Evolutionary conservation across 2,797 vertebrate species (phyloP).

Genomic region (Anisognathus igniventris): DNA sequence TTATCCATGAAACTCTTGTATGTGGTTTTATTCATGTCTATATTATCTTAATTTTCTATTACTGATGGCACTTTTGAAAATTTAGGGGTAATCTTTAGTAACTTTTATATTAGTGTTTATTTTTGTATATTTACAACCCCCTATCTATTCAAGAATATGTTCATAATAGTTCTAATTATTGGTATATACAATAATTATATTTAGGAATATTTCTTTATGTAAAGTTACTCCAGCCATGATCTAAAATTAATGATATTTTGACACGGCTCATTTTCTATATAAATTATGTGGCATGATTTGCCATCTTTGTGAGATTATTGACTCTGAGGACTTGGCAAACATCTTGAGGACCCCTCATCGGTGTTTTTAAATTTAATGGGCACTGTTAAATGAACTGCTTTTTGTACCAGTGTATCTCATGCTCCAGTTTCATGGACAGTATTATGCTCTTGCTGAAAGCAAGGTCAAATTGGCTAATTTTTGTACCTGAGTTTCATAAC

Average conservation of each 20-base stretch:
- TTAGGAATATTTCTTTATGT: conserved; percentile 7
- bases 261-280: neutral
- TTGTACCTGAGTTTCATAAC: neutral
- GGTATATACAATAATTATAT: conserved; percentile 10
- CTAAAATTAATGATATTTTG: conserved; percentile 21
- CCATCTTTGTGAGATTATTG: neutral
- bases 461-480: neutral
- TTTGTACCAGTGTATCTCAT: neutral
- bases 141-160: neutral
- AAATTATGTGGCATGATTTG: neutral
- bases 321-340: neutral
- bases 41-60: neutral
- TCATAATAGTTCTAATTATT: conserved; percentile 12
- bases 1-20: neutral
- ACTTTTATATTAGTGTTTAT: neutral
- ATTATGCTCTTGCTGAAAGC: neutral
- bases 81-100: conserved; percentile 13
- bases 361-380: neutral
- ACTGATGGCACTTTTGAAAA: neutral
- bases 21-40: too few relatives aligned
- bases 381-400: neutral
- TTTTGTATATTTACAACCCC: conserved; percentile 9
- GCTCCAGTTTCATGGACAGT: neutral
- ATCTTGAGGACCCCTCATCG: neutral
- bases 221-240: neutral